Conservation (phyloP, 2,888 invertebrate genomes). For the Idaea aversata region DNA sequence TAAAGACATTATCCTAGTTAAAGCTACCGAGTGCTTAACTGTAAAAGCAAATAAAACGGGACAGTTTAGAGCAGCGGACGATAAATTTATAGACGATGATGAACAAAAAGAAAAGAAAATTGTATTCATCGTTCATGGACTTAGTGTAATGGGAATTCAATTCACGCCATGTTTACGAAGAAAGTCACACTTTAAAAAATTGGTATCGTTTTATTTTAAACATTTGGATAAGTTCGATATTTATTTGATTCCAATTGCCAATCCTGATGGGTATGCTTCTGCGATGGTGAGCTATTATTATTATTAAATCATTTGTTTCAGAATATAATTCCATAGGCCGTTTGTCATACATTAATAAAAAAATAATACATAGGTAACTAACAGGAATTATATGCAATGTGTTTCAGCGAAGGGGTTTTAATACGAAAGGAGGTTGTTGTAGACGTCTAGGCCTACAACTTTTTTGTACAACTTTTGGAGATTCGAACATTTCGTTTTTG, state of each 20-base stretch:
- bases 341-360: too few species aligned
- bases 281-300: conserved; percentile 14
- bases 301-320: not conserved
- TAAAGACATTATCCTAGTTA: conserved; percentile 57
- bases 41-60: not conserved
- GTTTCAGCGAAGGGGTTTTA: too few species aligned
- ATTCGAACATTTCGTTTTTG: too few species aligned
- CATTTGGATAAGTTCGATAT: conserved; percentile 66
- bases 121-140: conserved; percentile 64
- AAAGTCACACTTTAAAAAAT: conserved; percentile 26
- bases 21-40: conserved; percentile 30
- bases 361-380: too few species aligned
- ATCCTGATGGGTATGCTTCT: conserved; percentile 56
- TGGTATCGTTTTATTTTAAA: conserved; percentile 48
- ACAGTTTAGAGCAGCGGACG: conserved; percentile 43
- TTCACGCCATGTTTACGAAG: conserved; percentile 30
- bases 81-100: conserved; percentile 44
- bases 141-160: conserved; percentile 50
- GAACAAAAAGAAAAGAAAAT: conserved; percentile 58
- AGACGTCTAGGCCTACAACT: too few species aligned
- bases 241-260: conserved; percentile 64
- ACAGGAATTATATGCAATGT: too few species aligned
- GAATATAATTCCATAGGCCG: too few species aligned
- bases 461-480: too few species aligned
- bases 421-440: too few species aligned